These are phyloP conservation scores for Scomber scombrus DNA, from an alignment of 2,113 vertebrate genomes.

Conservation along the genomic window DNA sequence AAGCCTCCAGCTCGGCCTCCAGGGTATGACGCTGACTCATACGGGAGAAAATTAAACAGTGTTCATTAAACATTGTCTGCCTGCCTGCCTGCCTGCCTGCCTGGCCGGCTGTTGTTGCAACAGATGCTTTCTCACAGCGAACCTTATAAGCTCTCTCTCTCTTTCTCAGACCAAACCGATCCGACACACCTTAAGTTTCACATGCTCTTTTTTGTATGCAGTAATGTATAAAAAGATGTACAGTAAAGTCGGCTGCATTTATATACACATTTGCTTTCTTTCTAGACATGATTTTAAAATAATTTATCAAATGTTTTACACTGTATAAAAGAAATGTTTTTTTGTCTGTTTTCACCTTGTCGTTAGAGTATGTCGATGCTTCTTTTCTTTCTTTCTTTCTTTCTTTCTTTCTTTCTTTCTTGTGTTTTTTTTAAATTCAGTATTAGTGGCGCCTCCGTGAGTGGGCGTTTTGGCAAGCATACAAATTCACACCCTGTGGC, in stretches of 20 bases:
- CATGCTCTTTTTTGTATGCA: slow-evolving; percentile 44
- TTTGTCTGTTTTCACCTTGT: slow-evolving; percentile 1
- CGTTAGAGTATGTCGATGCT: slow-evolving; percentile 2
- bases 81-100: slow-evolving; percentile 1
- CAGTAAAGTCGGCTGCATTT: background rate
- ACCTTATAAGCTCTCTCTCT: slow-evolving; percentile 25
- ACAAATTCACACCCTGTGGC: background rate
- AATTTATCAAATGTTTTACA: slow-evolving; percentile 37
- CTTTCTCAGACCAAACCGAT: slow-evolving; percentile 59
- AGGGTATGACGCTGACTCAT: slow-evolving; percentile 33
- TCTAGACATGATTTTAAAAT: background rate
- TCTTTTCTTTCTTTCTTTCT: background rate
- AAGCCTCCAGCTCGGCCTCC: slow-evolving; percentile 24
- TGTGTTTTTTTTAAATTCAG: no score
- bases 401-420: no score
- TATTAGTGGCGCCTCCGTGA: background rate
- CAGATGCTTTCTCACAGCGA: slow-evolving; percentile 47
- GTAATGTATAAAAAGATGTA: slow-evolving; percentile 18
- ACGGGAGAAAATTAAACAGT: slow-evolving; percentile 3
- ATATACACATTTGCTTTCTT: slow-evolving; percentile 2
- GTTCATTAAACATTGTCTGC: slow-evolving; percentile 34
- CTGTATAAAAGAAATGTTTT: slow-evolving; percentile 11
- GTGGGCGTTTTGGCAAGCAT: background rate
- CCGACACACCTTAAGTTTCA: slow-evolving; percentile 54
- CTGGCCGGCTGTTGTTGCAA: slow-evolving; percentile 13